Evolutionary conservation across 2,888 invertebrate genomes (phyloP).

Genomic region (Deroplatys truncata): DNA sequence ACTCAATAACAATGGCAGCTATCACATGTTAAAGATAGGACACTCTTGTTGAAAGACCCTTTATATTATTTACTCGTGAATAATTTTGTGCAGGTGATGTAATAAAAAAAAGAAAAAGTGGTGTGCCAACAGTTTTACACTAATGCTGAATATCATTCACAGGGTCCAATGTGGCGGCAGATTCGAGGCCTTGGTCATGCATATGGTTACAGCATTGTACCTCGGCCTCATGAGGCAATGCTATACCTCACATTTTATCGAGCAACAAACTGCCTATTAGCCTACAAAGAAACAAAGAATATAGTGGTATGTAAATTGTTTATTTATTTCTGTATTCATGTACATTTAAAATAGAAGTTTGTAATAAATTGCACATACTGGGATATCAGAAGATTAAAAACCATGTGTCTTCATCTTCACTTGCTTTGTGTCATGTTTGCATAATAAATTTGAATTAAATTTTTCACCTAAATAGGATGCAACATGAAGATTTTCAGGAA

Average conservation of each 20-base stretch:
- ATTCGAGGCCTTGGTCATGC: conserved; percentile 83
- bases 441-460: too few relatives aligned
- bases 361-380: neutral
- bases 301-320: neutral
- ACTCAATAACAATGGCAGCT: too few relatives aligned
- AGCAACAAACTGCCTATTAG: conserved; percentile 73
- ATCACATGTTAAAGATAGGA: too few relatives aligned
- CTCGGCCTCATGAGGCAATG: conserved; percentile 63
- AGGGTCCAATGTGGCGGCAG: conserved; percentile 86
- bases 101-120: neutral
- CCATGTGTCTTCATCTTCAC: too few relatives aligned
- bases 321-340: neutral
- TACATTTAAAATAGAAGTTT: neutral
- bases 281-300: conserved; percentile 68
- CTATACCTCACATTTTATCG: conserved; percentile 68
- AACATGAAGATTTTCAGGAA: too few relatives aligned
- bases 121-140: neutral
- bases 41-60: too few relatives aligned
- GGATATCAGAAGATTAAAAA: neutral
- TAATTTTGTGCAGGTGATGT: too few relatives aligned
- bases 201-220: conserved; percentile 60
- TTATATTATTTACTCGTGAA: too few relatives aligned
- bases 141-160: conserved; percentile 29
- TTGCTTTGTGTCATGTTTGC: too few relatives aligned
- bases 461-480: too few relatives aligned